Percentiles rank a stretch among this genome's conserved stretches.
phyloP scores from a whole-genome alignment of 2,797 vertebrate genomes.

The Chrosomus eos region DNA sequence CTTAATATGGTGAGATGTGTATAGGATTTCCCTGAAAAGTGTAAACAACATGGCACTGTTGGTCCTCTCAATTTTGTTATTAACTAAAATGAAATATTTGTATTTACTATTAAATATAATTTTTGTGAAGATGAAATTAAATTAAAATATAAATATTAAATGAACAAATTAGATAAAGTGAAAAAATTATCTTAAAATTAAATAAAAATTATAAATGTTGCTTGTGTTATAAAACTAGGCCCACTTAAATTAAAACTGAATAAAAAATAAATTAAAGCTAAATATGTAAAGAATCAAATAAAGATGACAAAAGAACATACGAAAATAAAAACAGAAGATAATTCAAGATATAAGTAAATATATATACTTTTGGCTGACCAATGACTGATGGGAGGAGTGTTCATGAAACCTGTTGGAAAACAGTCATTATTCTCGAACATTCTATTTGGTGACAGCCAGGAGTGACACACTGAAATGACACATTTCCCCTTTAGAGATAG shows the following conservation, averaged over 20 bases:
- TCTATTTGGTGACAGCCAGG: too few species aligned
- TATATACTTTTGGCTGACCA: constrained; percentile 7
- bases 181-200: not conserved
- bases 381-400: not conserved
- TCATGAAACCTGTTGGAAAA: not conserved
- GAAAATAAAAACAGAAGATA: not conserved
- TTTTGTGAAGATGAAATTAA: not conserved
- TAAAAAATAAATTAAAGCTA: not conserved
- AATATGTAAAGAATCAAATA: not conserved
- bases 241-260: not conserved
- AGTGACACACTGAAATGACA: not conserved
- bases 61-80: too few species aligned
- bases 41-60: not conserved
- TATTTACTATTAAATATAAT: not conserved
- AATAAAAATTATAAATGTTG: not conserved
- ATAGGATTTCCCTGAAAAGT: not conserved
- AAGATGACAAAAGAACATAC: not conserved
- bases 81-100: not conserved
- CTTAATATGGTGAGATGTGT: not conserved
- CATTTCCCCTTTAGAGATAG: not conserved
- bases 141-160: not conserved
- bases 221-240: not conserved
- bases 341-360: not conserved
- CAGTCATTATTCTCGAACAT: not conserved
- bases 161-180: not conserved